Base-by-base conservation (phyloP, 2,888 invertebrate genomes). In the Idaea biselata region DNA sequence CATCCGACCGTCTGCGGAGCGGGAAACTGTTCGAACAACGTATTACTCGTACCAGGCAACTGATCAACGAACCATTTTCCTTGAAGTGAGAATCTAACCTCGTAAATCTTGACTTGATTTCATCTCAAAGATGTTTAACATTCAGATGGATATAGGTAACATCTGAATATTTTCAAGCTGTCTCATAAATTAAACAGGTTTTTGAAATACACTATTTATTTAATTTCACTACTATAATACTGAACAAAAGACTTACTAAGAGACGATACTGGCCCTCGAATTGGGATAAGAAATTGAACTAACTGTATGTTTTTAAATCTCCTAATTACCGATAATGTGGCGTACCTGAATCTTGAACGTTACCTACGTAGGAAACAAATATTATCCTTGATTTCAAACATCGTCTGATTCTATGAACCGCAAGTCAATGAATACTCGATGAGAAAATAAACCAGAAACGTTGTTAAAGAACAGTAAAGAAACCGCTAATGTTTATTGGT, bases 1-100 rank as follows among this genome's bases (percentile, higher is more conserved):
- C 88, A 88, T 87, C 81, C 73, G 71, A 66, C 67, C 70, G 74
- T 70, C 73, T 66, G 69, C 44, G 44, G 6, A 44, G 44, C 11
- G 44, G 11, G 44, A 44, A 44, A 44, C 44, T 44, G 44, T 14
- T 14, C 44, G 3, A 44, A 14, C 44, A 44, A 44, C 44, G 6
- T 44, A 8, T 14, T 11, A 44, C 7, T 8, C 8, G 44, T 25
- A 25, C 25, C 33, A 7, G 33, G 33, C 33, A 33, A 33, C 44
- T 44, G 44, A 44, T 44, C 44, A 44, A 44, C 44, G 44, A 44
- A 44, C 14, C 44, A 44, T 44, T 44, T 44, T 44, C 44, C 44
- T 44, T 44, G 44, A 44, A 44, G 14, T 44, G 11, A 44, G 44
- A 14, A 44, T 14, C 44, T 14, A 44, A 44, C 44, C 44, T 44